phyloP scores from a whole-genome alignment of 1,140 invertebrate species.

The Nasonia giraulti region DNA sequence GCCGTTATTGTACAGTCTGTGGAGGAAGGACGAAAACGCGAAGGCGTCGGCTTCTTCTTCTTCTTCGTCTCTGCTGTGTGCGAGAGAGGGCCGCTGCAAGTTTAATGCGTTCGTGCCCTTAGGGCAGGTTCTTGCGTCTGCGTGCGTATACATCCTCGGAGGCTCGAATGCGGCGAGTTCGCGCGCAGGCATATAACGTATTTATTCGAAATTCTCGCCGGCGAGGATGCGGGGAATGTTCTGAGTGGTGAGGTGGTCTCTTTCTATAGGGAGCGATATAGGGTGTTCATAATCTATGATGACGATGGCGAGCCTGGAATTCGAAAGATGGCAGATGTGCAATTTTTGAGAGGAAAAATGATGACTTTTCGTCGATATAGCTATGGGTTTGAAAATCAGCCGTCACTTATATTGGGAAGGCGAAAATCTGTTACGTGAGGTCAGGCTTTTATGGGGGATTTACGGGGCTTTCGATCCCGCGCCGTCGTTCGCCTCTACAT shows the following conservation, averaged over 20 bases:
- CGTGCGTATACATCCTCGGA: background rate
- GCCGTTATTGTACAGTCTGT: constrained; percentile 30
- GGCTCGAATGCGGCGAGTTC: background rate
- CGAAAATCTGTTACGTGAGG: constrained; percentile 27
- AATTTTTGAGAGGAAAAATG: background rate
- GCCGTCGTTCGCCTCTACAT: background rate
- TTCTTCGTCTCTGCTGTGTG: too few species aligned
- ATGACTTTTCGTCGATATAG: too few species aligned
- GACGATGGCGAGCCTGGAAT: background rate
- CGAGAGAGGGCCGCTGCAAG: constrained; percentile 18
- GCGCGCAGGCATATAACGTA: constrained; percentile 33
- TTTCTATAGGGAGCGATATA: background rate
- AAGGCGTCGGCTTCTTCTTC: background rate
- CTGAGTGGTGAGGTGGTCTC: background rate
- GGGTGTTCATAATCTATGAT: constrained; percentile 14
- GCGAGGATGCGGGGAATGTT: background rate
- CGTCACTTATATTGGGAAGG: background rate
- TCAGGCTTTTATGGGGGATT: constrained; percentile 23
- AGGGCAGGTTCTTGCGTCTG: background rate
- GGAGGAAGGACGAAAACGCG: constrained; percentile 8
- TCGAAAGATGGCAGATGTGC: background rate
- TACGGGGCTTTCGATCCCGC: constrained; percentile 18
- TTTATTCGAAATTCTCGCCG: constrained; percentile 38
- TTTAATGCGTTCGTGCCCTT: constrained; percentile 37
- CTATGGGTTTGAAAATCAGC: background rate